Evolutionary conservation across 2,888 invertebrate genomes (phyloP), one percentile per base, ranked within the genome.

Genomic region (Cheiracanthium punctorium): DNA sequence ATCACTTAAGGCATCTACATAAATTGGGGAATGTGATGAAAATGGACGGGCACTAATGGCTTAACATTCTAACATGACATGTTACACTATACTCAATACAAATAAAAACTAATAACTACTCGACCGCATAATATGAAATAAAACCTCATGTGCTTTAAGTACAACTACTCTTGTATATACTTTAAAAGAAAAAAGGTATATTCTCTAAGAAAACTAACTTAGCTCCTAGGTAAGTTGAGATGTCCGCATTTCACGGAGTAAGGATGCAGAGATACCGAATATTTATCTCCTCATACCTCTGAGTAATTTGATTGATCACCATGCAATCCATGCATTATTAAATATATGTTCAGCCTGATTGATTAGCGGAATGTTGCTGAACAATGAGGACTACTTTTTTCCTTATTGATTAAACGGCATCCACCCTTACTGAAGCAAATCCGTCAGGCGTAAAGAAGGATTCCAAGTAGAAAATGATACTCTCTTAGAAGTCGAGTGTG

Each of bases 371-470:
- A 58, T 58, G 24, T 20, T 20, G 58, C 24, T 24, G 5, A 4
- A 58, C 58, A 58, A 58, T 48, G 43, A 48, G 43, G 17, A 17
- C 43, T 48, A 58, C 24, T 58, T 58, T 58, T 58, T 58, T 24
- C 24, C 58, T 48, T 48, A 58, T 58, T 58, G 58, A 58, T 58
- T 58, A 58, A 58, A 58, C 24, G 58, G 58, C 58, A 58, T 24
- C 24, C 58, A 58, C 24, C n/a, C 24, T 58, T 24, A 58, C 17
- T 24, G 58, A 58, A 24, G 58, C 24, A 24, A 58, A 58, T 58
- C 58, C 4, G 58, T 24, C 58, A 24, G 4, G 20, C 58, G 24
- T 58, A 20, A 58, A 24, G 24, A 24, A 58, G 24, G 58, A 58
- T 20, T 1, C 20, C 20, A 58, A 24, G 58, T 20, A 24, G 24